Conservation (phyloP, 2,797 vertebrate genomes). For the Helostoma temminkii region DNA sequence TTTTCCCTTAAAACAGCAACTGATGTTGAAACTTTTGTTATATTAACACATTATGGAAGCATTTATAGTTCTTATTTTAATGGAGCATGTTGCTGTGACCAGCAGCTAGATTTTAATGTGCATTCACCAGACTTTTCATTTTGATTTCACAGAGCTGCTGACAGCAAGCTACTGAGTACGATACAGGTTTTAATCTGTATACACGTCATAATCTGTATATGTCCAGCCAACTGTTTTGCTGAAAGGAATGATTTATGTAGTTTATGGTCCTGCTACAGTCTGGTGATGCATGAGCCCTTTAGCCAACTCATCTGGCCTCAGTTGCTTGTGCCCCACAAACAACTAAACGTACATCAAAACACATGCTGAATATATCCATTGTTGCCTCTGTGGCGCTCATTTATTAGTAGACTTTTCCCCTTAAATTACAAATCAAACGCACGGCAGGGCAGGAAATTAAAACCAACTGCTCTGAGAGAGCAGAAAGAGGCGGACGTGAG, state of each 20-base stretch:
- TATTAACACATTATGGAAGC: no score
- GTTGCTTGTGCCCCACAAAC: conserved; percentile 44
- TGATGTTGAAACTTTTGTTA: no score
- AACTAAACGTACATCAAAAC: conserved; percentile 63
- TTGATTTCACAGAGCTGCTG: background rate
- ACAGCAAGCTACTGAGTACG: no score
- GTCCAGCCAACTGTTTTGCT: conserved; percentile 8
- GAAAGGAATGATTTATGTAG: conserved; percentile 30
- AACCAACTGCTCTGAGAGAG: conserved; percentile 75
- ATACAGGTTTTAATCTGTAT: background rate
- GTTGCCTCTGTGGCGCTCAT: conserved; percentile 65
- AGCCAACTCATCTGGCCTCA: conserved; percentile 49
- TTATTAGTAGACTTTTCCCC: conserved; percentile 62
- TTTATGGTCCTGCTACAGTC: conserved; percentile 39
- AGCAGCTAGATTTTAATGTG: no score
- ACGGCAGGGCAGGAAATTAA: conserved; percentile 75
- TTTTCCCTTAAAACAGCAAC: no score
- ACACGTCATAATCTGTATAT: background rate
- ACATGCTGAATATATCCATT: conserved; percentile 65
- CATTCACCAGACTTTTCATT: no score
- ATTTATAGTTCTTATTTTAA: no score
- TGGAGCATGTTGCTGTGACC: no score
- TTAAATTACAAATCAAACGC: conserved; percentile 58
- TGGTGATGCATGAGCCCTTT: conserved; percentile 46
- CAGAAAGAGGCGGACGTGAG: conserved; percentile 31